These are phyloP conservation scores for Dromiciops gliroides DNA, from an alignment of 2,113 vertebrate species.

Conservation along the genomic window DNA sequence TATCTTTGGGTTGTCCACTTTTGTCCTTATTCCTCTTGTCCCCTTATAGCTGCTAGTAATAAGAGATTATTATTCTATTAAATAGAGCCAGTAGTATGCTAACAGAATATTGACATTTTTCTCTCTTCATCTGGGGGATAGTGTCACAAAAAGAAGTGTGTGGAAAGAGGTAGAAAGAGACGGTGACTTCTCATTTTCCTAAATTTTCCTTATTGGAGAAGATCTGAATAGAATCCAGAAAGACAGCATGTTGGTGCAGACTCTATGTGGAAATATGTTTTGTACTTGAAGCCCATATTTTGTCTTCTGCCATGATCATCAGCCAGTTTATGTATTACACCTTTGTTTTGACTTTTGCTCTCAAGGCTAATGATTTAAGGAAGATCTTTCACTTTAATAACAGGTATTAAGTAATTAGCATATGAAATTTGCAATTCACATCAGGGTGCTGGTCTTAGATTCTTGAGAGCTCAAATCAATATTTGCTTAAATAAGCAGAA, in stretches of 20 bases:
- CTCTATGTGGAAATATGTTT: background rate
- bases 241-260: background rate
- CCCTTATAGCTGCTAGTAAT: background rate
- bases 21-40: background rate
- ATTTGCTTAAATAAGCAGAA: background rate
- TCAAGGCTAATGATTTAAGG: background rate
- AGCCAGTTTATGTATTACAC: background rate
- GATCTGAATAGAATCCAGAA: background rate
- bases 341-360: background rate
- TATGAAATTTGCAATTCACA: background rate
- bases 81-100: background rate
- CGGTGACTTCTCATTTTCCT: background rate
- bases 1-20: background rate
- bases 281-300: background rate
- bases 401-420: background rate
- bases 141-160: background rate
- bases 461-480: background rate
- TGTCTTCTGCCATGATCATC: background rate
- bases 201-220: background rate
- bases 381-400: background rate
- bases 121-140: background rate
- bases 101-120: background rate
- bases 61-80: background rate
- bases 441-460: background rate
- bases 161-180: background rate